Base-by-base conservation (phyloP, 2,888 invertebrate species). In the Dicroscelio sp. region DNA sequence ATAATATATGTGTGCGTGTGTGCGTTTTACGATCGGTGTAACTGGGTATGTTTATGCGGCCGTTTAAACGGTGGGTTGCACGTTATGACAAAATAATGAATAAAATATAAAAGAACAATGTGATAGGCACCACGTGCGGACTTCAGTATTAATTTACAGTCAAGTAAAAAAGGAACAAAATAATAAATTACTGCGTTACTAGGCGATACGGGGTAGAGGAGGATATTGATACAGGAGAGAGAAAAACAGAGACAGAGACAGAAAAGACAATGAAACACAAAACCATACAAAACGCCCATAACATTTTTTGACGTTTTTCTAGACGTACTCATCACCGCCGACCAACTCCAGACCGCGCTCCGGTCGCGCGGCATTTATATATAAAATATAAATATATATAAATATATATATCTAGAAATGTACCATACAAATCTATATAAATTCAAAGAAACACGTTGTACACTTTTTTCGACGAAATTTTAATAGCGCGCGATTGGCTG, bases 91-190 rank as follows among this genome's bases (percentile, higher is more conserved):
- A 86, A 90, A 73, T 86, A 92, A 90, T 87, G 67, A 92, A 80
- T 80, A 76, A 85, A 88, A 95, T 95, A 94, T 95, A 96, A 95
- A 96, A 96, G 96, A 95, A 96, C 67, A 75, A 86, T 96, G 96
- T 96, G 96, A 96, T 96, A 96, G 96, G 96, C 96, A 96, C 96
- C 96, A 96, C 95, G 96, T 96, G 96, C 96, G 95, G 96, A 96
- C 96, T 96, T 96, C 96, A 96, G 96, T 96, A 96, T 96, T 96
- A 96, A 96, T 96, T 96, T 96, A 95, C 96, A 96, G 95, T 95
- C 95, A 94, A 86, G 96, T 91, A 89, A 94, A 38, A 91, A 69
- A 85, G 52, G 25, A 79, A 82, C 65, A 71, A 76, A 82, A 58
- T 35, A 83, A 86, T 58, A 86, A 92, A 90, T 83, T 80, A 86